phyloP scores from a whole-genome alignment of 1,140 invertebrate genomes.

The Drosophila nigromelanica region DNA sequence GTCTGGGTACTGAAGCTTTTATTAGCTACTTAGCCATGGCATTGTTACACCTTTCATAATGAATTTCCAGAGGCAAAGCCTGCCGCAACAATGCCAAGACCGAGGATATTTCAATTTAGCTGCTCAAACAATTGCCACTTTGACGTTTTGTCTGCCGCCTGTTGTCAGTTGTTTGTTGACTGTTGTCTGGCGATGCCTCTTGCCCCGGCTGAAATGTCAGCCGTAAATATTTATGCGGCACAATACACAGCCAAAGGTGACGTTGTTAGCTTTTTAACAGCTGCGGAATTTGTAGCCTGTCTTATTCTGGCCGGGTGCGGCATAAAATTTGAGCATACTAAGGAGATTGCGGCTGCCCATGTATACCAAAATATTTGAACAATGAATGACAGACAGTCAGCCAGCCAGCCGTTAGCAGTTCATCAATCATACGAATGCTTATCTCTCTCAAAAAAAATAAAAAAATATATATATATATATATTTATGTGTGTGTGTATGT shows the following conservation, averaged over 20 bases:
- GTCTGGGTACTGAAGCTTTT: conserved; percentile 60
- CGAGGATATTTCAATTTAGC: conserved; percentile 80
- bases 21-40: conserved; percentile 76
- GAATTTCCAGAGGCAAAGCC: conserved; percentile 50
- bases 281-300: conserved; percentile 77
- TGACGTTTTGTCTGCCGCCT: conserved; percentile 70
- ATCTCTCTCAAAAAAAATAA: conserved; percentile 52
- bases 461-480: background rate
- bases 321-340: conserved; percentile 59
- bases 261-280: conserved; percentile 81
- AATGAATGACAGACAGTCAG: conserved; percentile 49
- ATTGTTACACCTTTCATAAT: conserved; percentile 81
- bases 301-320: conserved; percentile 45
- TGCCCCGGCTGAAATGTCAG: conserved; percentile 54
- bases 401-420: conserved; percentile 53
- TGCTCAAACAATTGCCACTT: conserved; percentile 79
- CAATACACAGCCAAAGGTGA: conserved; percentile 70
- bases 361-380: conserved; percentile 60
- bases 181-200: conserved; percentile 36
- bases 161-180: conserved; percentile 22
- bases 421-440: conserved; percentile 72
- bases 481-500: conserved; percentile 14
- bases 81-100: conserved; percentile 74
- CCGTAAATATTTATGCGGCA: conserved; percentile 79
- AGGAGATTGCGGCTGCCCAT: conserved; percentile 24